Percentiles rank a stretch among this genome's conserved stretches.
These are phyloP conservation scores for Lycaon pictus DNA, from an alignment of 2,113 vertebrate genomes.

Conservation along the genomic window DNA sequence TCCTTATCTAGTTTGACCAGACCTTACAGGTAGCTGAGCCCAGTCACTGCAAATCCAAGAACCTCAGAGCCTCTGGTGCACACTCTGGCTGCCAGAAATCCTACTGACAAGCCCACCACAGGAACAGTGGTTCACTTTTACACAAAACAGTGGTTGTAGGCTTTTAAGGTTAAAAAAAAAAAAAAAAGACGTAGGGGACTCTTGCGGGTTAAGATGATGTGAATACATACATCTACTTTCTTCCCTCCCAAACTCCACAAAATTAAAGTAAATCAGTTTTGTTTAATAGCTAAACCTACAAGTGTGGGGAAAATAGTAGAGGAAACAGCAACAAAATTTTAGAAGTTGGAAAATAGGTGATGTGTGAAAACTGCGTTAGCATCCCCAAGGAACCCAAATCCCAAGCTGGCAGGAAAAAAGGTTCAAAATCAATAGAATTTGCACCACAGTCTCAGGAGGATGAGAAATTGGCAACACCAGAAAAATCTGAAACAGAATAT, in stretches of 20 bases:
- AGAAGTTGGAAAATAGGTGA: not conserved
- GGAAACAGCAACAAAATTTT: constrained; percentile 1
- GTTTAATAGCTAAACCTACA: not conserved
- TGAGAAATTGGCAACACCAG: constrained; percentile 43
- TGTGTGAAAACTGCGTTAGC: not conserved
- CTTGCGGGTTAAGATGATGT: not conserved
- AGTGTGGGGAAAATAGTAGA: constrained; percentile 24
- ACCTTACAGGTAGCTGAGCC: constrained; percentile 93
- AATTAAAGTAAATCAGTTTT: not conserved
- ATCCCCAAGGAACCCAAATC: not conserved
- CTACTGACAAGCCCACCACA: constrained; percentile 89
- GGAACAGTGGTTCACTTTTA: not conserved
- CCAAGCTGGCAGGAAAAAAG: not conserved
- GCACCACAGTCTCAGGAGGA: not conserved
- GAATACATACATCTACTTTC: constrained; percentile 8
- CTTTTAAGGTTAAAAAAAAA: not conserved
- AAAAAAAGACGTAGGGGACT: not conserved
- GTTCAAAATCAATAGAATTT: constrained; percentile 11
- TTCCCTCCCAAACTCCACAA: not conserved
- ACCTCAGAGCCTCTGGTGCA: constrained; percentile 93
- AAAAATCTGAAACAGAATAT: not conserved
- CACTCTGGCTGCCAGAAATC: constrained; percentile 96
- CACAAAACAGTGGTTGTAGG: not conserved
- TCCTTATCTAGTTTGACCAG: constrained; percentile 93
- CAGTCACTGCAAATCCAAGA: constrained; percentile 94